Percentiles rank a stretch among this genome's conserved stretches.
phyloP scores from a whole-genome alignment of 1,140 invertebrate species.

The Solenopsis invicta region DNA sequence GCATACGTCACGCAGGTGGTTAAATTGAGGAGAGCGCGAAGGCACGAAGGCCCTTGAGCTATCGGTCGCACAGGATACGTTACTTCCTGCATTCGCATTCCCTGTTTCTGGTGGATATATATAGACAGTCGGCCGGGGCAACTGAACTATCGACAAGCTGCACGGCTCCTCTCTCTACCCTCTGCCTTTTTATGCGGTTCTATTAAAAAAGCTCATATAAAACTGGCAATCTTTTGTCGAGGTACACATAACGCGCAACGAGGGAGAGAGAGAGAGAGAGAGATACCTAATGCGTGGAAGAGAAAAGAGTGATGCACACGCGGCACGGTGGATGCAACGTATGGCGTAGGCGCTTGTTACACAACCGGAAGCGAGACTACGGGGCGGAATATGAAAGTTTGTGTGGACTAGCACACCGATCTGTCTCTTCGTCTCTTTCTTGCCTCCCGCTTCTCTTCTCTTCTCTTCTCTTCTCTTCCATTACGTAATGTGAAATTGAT shows the following conservation, averaged over 20 bases:
- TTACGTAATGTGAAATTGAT: slow-evolving; percentile 74
- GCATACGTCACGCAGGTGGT: slow-evolving; percentile 37
- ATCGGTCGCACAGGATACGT: slow-evolving; percentile 75
- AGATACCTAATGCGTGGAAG: background rate
- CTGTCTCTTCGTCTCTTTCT: slow-evolving; percentile 33
- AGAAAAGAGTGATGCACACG: slow-evolving; percentile 23
- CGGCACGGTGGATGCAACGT: slow-evolving; percentile 54
- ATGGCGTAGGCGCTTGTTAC: slow-evolving; percentile 64
- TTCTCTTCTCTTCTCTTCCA: slow-evolving; percentile 8
- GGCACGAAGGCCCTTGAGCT: slow-evolving; percentile 54
- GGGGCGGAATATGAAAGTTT: slow-evolving; percentile 65
- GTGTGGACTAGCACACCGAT: slow-evolving; percentile 44
- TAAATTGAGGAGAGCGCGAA: slow-evolving; percentile 32
- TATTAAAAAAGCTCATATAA: slow-evolving; percentile 74
- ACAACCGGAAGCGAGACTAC: slow-evolving; percentile 73
- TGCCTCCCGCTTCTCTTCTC: background rate
- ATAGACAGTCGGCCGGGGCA: slow-evolving; percentile 60
- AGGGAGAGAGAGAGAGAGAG: slow-evolving; percentile 30
- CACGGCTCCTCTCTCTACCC: slow-evolving; percentile 11
- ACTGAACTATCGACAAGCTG: slow-evolving; percentile 67
- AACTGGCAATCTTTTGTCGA: slow-evolving; percentile 72
- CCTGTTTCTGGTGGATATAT: slow-evolving; percentile 48
- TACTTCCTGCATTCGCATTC: slow-evolving; percentile 76
- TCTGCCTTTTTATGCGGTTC: slow-evolving; percentile 35
- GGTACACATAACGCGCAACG: slow-evolving; percentile 27